A percentile compares a stretch with the other conserved stretches of the same genome.
phyloP scores from a whole-genome alignment of 2,113 vertebrate species.

The Atherinomorus stipes region DNA sequence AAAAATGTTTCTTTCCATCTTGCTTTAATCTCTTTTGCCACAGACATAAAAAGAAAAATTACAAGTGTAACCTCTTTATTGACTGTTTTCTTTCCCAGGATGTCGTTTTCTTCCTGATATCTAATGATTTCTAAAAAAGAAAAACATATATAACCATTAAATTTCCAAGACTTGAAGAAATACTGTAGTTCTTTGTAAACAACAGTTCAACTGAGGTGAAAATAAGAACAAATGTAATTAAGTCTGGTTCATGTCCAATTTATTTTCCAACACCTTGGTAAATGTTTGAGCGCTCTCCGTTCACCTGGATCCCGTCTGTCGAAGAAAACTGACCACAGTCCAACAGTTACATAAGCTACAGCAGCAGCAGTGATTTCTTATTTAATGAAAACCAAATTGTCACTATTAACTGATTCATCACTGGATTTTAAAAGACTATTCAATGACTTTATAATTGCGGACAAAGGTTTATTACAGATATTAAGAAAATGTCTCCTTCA shows the following conservation, averaged over 20 bases:
- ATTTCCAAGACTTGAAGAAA: not conserved
- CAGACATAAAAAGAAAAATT: no score
- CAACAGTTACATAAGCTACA: not conserved
- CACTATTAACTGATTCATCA: not conserved
- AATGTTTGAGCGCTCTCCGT: constrained; percentile 48
- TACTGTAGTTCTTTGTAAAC: not conserved
- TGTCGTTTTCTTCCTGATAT: not conserved
- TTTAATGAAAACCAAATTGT: constrained; percentile 16
- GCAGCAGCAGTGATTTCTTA: not conserved
- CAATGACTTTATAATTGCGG: no score
- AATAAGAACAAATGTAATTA: not conserved
- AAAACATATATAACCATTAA: not conserved
- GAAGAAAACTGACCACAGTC: not conserved
- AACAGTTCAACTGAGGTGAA: not conserved
- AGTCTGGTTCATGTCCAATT: not conserved
- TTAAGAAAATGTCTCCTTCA: not conserved
- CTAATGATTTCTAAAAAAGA: constrained; percentile 1
- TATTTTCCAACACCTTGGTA: not conserved
- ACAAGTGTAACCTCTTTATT: no score
- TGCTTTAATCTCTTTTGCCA: no score
- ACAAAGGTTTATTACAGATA: no score
- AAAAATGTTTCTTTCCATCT: no score
- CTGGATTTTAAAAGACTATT: not conserved
- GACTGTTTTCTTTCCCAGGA: not conserved
- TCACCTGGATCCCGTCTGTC: constrained; percentile 71